phyloP scores from a whole-genome alignment of 2,888 invertebrate species.

The Harpalus rubripes region DNA sequence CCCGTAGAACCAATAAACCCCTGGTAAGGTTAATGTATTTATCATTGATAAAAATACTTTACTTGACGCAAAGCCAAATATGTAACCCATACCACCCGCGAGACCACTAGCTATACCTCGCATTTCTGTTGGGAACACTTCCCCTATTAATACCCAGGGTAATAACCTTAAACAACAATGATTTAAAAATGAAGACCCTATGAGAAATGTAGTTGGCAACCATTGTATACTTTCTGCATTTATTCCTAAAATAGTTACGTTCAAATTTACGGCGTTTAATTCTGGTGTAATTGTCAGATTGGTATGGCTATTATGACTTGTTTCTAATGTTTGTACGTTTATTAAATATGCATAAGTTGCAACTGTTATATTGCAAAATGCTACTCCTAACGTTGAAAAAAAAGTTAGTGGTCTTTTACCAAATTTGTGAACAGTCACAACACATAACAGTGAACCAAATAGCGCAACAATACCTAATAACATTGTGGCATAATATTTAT shows the following conservation, averaged over 20 bases:
- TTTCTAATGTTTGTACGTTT: constrained; percentile 26
- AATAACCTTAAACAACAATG: constrained; percentile 85
- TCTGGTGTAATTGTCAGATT: constrained; percentile 8
- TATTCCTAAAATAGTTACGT: constrained; percentile 20
- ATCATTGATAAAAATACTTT: constrained; percentile 86
- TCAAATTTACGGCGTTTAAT: constrained; percentile 3
- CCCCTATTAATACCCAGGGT: constrained; percentile 90
- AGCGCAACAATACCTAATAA: constrained; percentile 86
- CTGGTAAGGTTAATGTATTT: constrained; percentile 82
- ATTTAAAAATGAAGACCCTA: constrained; percentile 84
- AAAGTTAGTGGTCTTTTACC: constrained; percentile 86
- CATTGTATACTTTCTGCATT: constrained; percentile 75
- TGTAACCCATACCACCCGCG: constrained; percentile 86
- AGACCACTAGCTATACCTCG: constrained; percentile 86
- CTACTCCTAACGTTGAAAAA: constrained; percentile 84
- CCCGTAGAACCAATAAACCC: constrained; percentile 86
- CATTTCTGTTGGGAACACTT: constrained; percentile 85
- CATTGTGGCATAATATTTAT: constrained; percentile 87
- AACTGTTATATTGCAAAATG: constrained; percentile 82
- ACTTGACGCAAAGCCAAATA: constrained; percentile 87
- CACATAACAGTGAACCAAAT: constrained; percentile 83
- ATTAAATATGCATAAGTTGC: constrained; percentile 79
- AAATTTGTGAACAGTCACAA: constrained; percentile 84
- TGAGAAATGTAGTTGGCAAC: constrained; percentile 84
- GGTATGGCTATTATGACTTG: not conserved